Evolutionary conservation across 2,797 vertebrate species (phyloP).

Genomic region (Coregonus sp.): DNA sequence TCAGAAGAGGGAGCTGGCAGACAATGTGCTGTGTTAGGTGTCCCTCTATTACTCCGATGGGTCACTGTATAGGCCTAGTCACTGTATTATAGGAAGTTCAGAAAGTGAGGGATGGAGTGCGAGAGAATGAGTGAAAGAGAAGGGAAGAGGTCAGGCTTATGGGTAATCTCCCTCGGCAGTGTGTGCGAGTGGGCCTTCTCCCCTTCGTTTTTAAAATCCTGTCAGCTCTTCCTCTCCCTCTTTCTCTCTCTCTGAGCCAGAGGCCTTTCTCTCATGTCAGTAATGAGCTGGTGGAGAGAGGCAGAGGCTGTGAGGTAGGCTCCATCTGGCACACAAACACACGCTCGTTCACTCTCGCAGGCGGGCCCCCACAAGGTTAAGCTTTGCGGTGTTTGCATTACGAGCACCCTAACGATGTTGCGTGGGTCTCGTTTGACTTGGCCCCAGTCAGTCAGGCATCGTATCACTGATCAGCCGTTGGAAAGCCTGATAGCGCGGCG

Average conservation of each 20-base stretch:
- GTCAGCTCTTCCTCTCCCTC: slow-evolving; percentile 9
- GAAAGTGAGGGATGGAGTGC: background rate
- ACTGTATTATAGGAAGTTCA: background rate
- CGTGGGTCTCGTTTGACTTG: slow-evolving; percentile 75
- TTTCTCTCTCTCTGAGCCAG: slow-evolving; percentile 55
- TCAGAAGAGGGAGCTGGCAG: slow-evolving; percentile 41
- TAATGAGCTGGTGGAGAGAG: slow-evolving; percentile 72
- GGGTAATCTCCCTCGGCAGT: slow-evolving; percentile 25
- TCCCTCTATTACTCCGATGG: background rate
- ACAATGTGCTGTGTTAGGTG: background rate
- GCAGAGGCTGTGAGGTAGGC: slow-evolving; percentile 71
- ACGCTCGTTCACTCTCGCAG: slow-evolving; percentile 37
- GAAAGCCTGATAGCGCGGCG: slow-evolving; percentile 25
- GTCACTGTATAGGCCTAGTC: background rate
- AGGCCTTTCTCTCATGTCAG: slow-evolving; percentile 65
- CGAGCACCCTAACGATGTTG: slow-evolving; percentile 74
- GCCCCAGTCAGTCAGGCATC: slow-evolving; percentile 49
- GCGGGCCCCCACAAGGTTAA: slow-evolving; percentile 73
- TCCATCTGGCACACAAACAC: slow-evolving; percentile 63
- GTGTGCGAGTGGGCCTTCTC: background rate
- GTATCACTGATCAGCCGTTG: slow-evolving; percentile 38
- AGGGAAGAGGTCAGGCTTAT: slow-evolving; percentile 32
- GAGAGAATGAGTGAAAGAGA: slow-evolving; percentile 7
- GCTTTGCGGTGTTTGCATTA: slow-evolving; percentile 64
- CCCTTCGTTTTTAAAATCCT: background rate